Evolutionary conservation across 2,888 invertebrate species (phyloP).

Genomic region (Ochropleura plecta): DNA sequence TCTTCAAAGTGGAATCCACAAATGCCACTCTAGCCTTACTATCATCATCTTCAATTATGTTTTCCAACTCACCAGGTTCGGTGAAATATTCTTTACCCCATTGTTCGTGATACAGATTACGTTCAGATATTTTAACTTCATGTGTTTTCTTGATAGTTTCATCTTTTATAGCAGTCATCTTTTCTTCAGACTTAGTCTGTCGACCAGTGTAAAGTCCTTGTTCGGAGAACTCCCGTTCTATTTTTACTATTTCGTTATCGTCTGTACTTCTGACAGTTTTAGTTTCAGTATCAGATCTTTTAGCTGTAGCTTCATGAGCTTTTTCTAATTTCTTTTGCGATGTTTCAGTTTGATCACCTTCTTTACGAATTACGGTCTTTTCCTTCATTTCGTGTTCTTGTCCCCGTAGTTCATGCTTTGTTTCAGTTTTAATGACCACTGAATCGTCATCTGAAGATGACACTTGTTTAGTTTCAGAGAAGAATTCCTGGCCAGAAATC

Average conservation of each 20-base stretch:
- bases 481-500: constrained; percentile 88
- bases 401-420: constrained; percentile 85
- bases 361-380: constrained; percentile 85
- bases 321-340: constrained; percentile 89
- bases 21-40: constrained; percentile 83
- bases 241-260: constrained; percentile 83
- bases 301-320: constrained; percentile 88
- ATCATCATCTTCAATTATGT: constrained; percentile 86
- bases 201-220: constrained; percentile 87
- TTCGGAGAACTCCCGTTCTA: constrained; percentile 85
- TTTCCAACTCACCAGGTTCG: constrained; percentile 86
- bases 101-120: constrained; percentile 88
- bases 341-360: constrained; percentile 88
- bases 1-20: constrained; percentile 85
- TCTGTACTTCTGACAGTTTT: constrained; percentile 87
- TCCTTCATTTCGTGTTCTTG: constrained; percentile 89
- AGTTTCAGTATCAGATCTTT: constrained; percentile 86
- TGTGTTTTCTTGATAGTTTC: constrained; percentile 87
- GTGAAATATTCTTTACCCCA: constrained; percentile 90
- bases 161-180: constrained; percentile 88
- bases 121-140: constrained; percentile 89
- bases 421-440: constrained; percentile 86
- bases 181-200: constrained; percentile 87
- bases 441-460: constrained; percentile 89
- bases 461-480: constrained; percentile 87